Evolutionary conservation across 2,797 vertebrate species (phyloP), one percentile per base, ranked within the genome.

Genomic region (Enteromius treurensis): DNA sequence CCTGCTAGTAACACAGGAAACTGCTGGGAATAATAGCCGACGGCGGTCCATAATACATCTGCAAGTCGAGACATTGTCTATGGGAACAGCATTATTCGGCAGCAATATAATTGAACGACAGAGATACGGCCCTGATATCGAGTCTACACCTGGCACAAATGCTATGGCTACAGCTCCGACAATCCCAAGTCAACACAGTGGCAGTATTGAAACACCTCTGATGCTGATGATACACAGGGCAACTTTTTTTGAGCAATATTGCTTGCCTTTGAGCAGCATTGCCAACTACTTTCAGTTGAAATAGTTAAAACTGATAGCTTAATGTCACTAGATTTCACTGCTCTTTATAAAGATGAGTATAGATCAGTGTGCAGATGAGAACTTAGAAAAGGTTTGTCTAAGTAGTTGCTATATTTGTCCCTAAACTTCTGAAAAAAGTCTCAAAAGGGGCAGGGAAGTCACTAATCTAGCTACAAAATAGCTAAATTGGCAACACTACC

Each of bases 201-300:
- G 88, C 88, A 89, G 87, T 89, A 82, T 89, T 87, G 49, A 78
- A 82, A 86, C 78, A 85, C 75, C 74, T 84, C 71, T 71, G 58
- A 60, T 26, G 23, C 58, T 26, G 23, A 60, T 60, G 23, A 26
- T 14, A 60, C 58, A 60, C 11, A 2, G 58, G 58, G 23, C 11
- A 26, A 13, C 11, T 14, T 60, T 60, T 23, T 23, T 13, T 26
- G 53, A 55, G 53, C 53, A n/a, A 55, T n/a, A 9, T n/a, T 55
- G 21, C 23, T 60, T 5, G 11, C 47, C 14, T 14, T 5, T 15
- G 47, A 49, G 14, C 47, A 49, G 14, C 4, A 15, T 49, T 49
- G 47, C 47, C 47, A 49, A 49, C 47, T 49, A 47, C 45, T 14
- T 47, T 47, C 45, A 47, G 14, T 47, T 47, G 45, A 47, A 47